Base-by-base conservation (phyloP, 2,113 vertebrate species). In the Phocoena phocoena region DNA sequence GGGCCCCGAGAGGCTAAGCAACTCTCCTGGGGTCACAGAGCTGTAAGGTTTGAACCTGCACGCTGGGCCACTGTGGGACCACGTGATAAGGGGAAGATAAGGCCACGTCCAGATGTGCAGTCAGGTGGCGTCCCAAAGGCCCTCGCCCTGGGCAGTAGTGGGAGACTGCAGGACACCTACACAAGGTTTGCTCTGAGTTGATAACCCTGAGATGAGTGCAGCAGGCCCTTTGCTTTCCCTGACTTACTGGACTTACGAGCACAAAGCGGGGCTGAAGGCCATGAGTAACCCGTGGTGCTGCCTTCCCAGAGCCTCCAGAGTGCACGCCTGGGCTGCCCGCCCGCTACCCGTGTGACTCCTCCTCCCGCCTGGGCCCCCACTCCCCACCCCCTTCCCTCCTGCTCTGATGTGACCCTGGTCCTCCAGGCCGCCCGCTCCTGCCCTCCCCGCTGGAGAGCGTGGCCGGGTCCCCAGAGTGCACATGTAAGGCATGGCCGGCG, bases 401-500 rank as follows among this genome's bases (percentile, higher is more conserved):
- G 33, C 77, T 93, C 79, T 5, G 0, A 62, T 5, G n/a, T 60
- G 63, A 70, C 31, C 6, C 74, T 0, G 13, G 33, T 33, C 31
- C 14, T 73, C 36, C 20, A 9, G 1, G n/a, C 31, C 5, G 1
- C 58, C 38, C 1, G 0, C 33, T 33, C 20, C 23, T 36, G 25
- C 36, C 65, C 6, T 15, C 58, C 38, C 11, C 9, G 5, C 33
- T 36, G 67, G 11, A n/a, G 33, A 67, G 31, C 26, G 11, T 28
- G 38, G 79, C 36, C 38, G 10, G 38, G 67, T 68, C 26, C 36
- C 50, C 8, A 3, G 41, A 33, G 17, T 36, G 14, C 38, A n/a
- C 0, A 1, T 47, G 21, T 28, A 5, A 26, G 23, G 17, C 1
- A 0, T 23, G 74, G 38, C 63, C 17, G 13, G 58, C 28, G 0